Conservation (phyloP, 1,140 invertebrate genomes). For the Diplogasteroides magnus region DNA sequence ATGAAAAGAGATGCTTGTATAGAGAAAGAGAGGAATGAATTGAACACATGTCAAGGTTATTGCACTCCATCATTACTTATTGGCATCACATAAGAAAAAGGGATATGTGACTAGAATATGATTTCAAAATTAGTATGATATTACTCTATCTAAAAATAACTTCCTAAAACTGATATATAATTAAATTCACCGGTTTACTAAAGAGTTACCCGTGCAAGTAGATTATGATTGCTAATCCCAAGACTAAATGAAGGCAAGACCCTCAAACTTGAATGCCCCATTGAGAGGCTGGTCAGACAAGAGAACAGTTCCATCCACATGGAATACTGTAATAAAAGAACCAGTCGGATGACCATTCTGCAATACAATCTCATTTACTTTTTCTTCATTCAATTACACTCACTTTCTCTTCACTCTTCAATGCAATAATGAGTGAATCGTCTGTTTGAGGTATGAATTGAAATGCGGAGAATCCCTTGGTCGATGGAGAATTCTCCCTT, state of each 20-base stretch:
- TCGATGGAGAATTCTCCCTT: slow-evolving; percentile 65
- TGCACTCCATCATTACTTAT: too few species aligned
- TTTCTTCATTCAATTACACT: neutral
- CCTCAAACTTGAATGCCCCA: neutral
- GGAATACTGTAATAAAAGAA: slow-evolving; percentile 83
- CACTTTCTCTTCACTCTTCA: slow-evolving; percentile 84
- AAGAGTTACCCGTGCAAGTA: slow-evolving; percentile 1
- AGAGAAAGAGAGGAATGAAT: too few species aligned
- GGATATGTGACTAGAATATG: too few species aligned
- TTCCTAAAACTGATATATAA: neutral
- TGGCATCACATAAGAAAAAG: too few species aligned
- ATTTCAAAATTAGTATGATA: too few species aligned
- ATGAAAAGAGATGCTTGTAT: too few species aligned
- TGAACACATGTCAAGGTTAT: too few species aligned
- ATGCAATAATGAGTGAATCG: slow-evolving; percentile 79
- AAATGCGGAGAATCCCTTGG: slow-evolving; percentile 88
- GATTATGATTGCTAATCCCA: too few species aligned
- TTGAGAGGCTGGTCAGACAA: neutral
- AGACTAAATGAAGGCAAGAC: neutral
- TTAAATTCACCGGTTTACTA: slow-evolving; percentile 15
- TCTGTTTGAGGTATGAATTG: slow-evolving; percentile 87
- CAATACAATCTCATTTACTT: neutral
- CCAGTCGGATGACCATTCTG: slow-evolving; percentile 70
- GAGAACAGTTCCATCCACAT: neutral
- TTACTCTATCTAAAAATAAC: too few species aligned